phyloP scores from a whole-genome alignment of 2,113 vertebrate species.

The Siniperca chuatsi region DNA sequence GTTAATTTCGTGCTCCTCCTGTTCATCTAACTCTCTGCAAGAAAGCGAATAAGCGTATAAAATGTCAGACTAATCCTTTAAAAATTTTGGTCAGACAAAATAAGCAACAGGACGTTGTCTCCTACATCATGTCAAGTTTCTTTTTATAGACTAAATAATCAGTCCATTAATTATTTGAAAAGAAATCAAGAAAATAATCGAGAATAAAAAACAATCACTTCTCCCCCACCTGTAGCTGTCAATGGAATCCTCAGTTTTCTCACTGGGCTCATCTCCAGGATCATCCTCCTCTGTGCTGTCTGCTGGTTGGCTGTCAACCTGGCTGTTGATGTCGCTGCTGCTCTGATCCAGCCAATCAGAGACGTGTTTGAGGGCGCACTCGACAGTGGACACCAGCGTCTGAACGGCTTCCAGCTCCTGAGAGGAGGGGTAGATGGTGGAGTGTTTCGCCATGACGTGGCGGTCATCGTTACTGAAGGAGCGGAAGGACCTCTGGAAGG shows the following conservation, averaged over 20 bases:
- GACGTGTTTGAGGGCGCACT: conserved; percentile 97
- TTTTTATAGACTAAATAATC: background rate
- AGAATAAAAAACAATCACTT: background rate
- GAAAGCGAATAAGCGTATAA: background rate
- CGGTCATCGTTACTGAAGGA: conserved; percentile 99
- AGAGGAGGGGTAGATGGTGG: conserved; percentile 97
- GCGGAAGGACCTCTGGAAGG: conserved; percentile 94
- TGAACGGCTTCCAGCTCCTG: conserved; percentile 97
- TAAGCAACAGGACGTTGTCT: too few relatives aligned
- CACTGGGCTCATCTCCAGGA: conserved; percentile 40
- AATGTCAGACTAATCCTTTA: background rate
- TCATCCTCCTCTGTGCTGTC: conserved; percentile 63
- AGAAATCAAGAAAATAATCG: too few relatives aligned
- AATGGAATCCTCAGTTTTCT: conserved; percentile 80
- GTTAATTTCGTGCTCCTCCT: conserved; percentile 12
- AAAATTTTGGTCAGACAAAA: too few relatives aligned
- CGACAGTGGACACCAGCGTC: conserved; percentile 97
- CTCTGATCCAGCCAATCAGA: conserved; percentile 96
- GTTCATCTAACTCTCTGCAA: background rate
- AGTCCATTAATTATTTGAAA: background rate
- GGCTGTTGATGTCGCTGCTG: conserved; percentile 32
- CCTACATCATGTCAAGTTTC: too few relatives aligned
- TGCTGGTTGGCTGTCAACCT: conserved; percentile 53
- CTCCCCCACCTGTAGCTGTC: conserved; percentile 88
- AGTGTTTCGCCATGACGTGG: conserved; percentile 99